A percentile compares a stretch with the other conserved stretches of the same genome.
Conservation (phyloP, 1,140 invertebrate species). For the Drosophila sp. region DNA sequence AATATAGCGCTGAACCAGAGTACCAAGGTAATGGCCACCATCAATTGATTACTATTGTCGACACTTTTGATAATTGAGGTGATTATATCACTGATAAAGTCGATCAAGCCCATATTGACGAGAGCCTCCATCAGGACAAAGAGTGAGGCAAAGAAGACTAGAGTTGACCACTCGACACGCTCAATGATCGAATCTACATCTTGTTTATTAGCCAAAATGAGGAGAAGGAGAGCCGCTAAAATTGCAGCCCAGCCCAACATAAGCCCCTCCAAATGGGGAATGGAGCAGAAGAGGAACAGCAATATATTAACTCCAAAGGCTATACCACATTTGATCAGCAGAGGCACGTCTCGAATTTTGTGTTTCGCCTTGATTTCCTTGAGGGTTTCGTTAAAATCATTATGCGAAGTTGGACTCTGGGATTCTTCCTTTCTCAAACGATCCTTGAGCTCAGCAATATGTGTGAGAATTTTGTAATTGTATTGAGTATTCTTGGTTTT, state of each 20-base stretch:
- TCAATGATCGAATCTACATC: conserved; percentile 89
- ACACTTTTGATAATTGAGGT: conserved; percentile 87
- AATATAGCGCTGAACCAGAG: conserved; percentile 90
- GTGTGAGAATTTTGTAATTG: not conserved
- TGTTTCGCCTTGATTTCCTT: conserved; percentile 12
- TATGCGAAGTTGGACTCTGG: conserved; percentile 86
- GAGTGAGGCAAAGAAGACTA: conserved; percentile 91
- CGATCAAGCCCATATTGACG: conserved; percentile 88
- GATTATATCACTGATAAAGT: conserved; percentile 88
- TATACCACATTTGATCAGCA: conserved; percentile 88
- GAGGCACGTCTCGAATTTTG: conserved; percentile 86
- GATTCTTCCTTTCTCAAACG: conserved; percentile 90
- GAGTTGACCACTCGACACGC: conserved; percentile 91
- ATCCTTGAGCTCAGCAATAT: conserved; percentile 88
- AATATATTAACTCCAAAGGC: conserved; percentile 87
- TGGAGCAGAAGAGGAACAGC: conserved; percentile 89
- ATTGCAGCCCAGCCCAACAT: conserved; percentile 90
- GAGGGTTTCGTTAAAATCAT: conserved; percentile 59
- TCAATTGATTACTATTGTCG: conserved; percentile 86
- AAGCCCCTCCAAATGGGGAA: conserved; percentile 86
- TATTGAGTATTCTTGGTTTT: not conserved
- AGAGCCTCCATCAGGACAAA: conserved; percentile 92
- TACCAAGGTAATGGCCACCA: conserved; percentile 88
- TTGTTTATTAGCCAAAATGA: conserved; percentile 86
- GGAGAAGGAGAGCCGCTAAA: conserved; percentile 87